Conservation (phyloP, 2,113 vertebrate genomes). For the Saguinus midas region DNA sequence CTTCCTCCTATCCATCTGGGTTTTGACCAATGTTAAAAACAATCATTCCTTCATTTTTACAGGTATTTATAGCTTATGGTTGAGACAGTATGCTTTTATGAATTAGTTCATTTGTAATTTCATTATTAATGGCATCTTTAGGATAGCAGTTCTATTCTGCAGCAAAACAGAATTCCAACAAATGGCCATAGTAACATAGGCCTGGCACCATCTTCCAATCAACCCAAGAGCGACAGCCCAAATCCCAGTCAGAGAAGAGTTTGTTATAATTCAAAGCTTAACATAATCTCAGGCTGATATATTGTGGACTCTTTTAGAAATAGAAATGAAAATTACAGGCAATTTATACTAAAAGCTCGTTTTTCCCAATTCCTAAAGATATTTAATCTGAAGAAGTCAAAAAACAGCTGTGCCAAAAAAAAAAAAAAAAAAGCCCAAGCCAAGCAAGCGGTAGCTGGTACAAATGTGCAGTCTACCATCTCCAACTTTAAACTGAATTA, state of each 20-base stretch:
- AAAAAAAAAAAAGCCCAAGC: neutral
- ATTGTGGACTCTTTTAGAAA: constrained; percentile 33
- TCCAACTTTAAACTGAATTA: neutral
- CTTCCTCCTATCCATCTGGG: neutral
- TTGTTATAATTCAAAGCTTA: neutral
- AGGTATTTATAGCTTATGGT: neutral
- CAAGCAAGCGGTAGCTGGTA: neutral
- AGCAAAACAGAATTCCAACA: neutral
- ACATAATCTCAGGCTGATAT: constrained; percentile 9
- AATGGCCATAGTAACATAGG: neutral
- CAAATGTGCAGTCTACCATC: neutral
- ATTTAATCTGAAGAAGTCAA: constrained; percentile 30
- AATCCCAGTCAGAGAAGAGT: neutral
- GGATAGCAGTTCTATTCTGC: neutral
- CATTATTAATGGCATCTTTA: neutral
- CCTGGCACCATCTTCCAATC: neutral
- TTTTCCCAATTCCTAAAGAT: neutral
- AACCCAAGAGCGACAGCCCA: neutral
- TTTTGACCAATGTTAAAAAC: neutral
- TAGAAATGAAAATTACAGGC: constrained; percentile 42
- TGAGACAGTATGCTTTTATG: neutral
- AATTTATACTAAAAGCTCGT: constrained; percentile 33
- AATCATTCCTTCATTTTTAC: neutral
- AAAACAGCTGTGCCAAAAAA: constrained; percentile 21
- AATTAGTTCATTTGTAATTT: neutral